Conservation (phyloP, 2,888 invertebrate genomes). For the Papilio elwesi region DNA sequence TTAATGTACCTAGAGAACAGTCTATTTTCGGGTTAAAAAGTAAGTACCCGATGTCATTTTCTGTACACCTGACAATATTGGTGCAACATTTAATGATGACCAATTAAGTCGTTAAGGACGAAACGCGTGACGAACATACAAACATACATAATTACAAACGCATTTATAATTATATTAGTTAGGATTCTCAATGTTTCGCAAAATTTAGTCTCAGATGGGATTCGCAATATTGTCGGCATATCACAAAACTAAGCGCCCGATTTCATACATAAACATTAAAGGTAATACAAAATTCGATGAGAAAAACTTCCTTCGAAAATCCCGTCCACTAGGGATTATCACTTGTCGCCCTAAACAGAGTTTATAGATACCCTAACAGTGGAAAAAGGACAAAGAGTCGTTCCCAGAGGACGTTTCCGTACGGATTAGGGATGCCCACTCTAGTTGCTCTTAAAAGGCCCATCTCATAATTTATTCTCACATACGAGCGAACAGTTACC, state of each 20-base stretch:
- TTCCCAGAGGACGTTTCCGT: slow-evolving; percentile 27
- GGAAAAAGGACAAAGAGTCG: slow-evolving; percentile 23
- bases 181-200: too few relatives aligned
- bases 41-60: too few relatives aligned
- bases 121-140: too few relatives aligned
- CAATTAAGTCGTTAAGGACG: too few relatives aligned
- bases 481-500: slow-evolving; percentile 26
- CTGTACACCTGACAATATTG: too few relatives aligned
- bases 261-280: background rate
- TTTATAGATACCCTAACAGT: slow-evolving; percentile 23
- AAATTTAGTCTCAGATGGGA: background rate
- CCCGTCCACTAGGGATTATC: slow-evolving; percentile 27
- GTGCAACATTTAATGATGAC: too few relatives aligned
- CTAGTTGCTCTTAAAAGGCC: slow-evolving; percentile 30
- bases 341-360: slow-evolving; percentile 24
- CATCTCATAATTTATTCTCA: slow-evolving; percentile 35
- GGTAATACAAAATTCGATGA: slow-evolving; percentile 2
- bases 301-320: slow-evolving; percentile 5
- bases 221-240: background rate
- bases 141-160: too few relatives aligned
- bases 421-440: slow-evolving; percentile 21
- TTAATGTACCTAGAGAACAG: too few relatives aligned
- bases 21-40: too few relatives aligned
- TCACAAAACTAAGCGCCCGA: background rate
- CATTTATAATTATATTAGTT: too few relatives aligned